Base-by-base conservation (phyloP, 2,888 invertebrate genomes). In the Synanthedon andrenaeformis region DNA sequence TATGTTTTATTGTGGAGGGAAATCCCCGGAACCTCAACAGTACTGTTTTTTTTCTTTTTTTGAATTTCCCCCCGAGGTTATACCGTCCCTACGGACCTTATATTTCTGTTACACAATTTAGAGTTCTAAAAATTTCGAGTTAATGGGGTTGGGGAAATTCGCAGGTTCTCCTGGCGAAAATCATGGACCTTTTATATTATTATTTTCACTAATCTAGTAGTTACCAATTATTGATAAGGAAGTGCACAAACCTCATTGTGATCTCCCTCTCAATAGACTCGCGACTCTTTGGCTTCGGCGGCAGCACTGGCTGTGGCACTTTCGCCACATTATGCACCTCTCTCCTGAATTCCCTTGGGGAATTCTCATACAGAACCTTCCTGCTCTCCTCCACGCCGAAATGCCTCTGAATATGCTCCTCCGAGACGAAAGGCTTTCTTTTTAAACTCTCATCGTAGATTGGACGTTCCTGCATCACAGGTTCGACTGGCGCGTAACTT, bases 201-300 rank as follows among this genome's bases (percentile, higher is more conserved):
- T 19, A 3, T 19, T 19, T 17, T 19, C 3, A 19, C 19, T 19
- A 19, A 19, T 19, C 19, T 19, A 19, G 19, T 19, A 19, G 19
- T 19, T 3, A 19, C 28, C 1, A 4, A 1, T 28, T 28, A 28
- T 2, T 35, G 10, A 35, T 35, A 35, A 8, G 35, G 5, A 35
- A 35, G 10, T 10, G 2, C 1, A 35, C 35, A 35, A 52, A 85
- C 88, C 88, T 86, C 83, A 88, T 86, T 45, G 85, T 86, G 23
- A 88, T 86, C 59, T 88, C 88, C 52, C 88, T 74, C 56, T 88
- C 88, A 14, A 85, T 74, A 3, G 84, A 83, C 57, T 88, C 88
- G 51, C 81, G 62, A 55, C 69, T 79, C 62, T 74, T 76, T 8
- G 87, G 88, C 51, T 85, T 88, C 0, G 84, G 83, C 1, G 87